Conservation (phyloP, 2,113 vertebrate genomes). For the Eubucco bourcierii region DNA sequence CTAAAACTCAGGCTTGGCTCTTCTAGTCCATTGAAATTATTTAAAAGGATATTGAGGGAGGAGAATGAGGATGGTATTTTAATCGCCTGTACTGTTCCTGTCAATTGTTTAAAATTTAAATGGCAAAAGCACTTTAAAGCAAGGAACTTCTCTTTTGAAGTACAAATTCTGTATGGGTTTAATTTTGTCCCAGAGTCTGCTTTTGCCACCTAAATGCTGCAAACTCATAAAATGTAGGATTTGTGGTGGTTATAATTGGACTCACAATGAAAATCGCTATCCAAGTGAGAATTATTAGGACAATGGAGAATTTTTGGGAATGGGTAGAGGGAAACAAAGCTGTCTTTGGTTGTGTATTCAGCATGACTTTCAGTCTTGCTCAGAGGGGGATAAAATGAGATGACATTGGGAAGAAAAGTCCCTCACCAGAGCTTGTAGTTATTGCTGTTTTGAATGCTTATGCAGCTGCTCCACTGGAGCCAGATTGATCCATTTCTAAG, state of each 20-base stretch:
- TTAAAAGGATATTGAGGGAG: neutral
- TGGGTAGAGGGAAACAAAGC: neutral
- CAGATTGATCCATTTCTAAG: constrained; percentile 72
- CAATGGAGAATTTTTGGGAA: constrained; percentile 41
- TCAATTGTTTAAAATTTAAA: neutral
- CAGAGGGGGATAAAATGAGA: constrained; percentile 56
- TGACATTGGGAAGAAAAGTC: constrained; percentile 64
- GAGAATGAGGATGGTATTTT: neutral
- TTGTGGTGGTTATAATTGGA: constrained; percentile 2
- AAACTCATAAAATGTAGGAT: neutral
- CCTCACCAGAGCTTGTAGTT: constrained; percentile 35
- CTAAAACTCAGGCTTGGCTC: neutral
- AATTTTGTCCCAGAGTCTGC: neutral
- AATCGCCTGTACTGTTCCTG: neutral
- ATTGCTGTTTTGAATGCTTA: constrained; percentile 67
- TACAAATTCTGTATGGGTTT: neutral
- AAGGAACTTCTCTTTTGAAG: neutral
- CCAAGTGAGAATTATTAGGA: constrained; percentile 58
- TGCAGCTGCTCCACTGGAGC: constrained; percentile 31
- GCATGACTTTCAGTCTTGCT: constrained; percentile 49
- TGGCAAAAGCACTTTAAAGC: neutral
- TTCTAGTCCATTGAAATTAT: neutral
- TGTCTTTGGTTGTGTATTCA: constrained; percentile 29
- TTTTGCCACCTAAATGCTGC: neutral
- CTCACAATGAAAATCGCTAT: constrained; percentile 49